These are phyloP conservation scores for Diplogasteroides magnus DNA, from an alignment of 1,140 invertebrate species.

Conservation along the genomic window DNA sequence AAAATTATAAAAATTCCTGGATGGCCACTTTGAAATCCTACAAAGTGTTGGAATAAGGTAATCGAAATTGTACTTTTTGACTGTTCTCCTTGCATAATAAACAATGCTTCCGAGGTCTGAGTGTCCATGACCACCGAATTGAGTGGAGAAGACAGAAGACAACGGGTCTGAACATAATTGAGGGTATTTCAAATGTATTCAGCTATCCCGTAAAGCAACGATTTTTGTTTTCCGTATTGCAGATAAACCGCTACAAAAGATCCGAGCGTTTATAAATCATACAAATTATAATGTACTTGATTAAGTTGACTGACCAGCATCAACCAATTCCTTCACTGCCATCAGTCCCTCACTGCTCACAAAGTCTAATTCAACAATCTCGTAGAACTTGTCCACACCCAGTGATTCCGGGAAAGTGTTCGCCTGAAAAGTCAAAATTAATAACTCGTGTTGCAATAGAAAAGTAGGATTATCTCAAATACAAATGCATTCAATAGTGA, in stretches of 20 bases:
- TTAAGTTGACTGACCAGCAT: background rate
- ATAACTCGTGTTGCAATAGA: no score
- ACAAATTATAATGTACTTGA: no score
- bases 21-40: background rate
- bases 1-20: background rate
- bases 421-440: background rate
- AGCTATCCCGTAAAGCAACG: background rate
- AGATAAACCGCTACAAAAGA: background rate
- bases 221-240: background rate
- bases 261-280: no score
- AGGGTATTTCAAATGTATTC: background rate
- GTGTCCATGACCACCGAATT: conserved; percentile 4
- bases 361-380: background rate
- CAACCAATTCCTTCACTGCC: conserved; percentile 1
- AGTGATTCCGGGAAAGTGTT: no score
- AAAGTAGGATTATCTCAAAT: no score
- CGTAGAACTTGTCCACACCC: no score
- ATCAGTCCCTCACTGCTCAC: background rate
- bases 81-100: background rate
- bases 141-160: background rate
- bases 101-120: background rate
- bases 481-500: no score
- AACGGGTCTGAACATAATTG: conserved; percentile 2
- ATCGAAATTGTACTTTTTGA: no score
- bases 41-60: no score